Conservation (phyloP, 2,113 vertebrate species). For the Strix aluco region DNA sequence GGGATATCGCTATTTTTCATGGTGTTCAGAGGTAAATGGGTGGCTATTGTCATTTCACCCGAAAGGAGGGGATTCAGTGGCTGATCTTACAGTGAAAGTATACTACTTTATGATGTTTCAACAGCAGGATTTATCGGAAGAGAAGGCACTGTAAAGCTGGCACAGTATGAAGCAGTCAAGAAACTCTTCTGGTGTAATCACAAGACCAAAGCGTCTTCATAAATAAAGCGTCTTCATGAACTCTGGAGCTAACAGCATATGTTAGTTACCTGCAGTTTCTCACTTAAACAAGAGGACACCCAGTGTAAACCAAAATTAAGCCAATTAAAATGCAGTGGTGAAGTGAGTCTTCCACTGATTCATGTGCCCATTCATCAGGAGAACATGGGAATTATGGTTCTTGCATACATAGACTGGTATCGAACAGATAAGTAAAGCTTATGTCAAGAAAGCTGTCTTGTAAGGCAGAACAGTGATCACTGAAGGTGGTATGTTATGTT, state of each 20-base stretch:
- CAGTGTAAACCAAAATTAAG: neutral
- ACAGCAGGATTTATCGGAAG: neutral
- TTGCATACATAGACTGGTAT: fast-evolving
- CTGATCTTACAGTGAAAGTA: neutral
- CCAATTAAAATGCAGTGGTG: neutral
- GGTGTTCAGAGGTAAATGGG: neutral
- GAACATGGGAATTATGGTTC: neutral
- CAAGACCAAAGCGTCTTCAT: neutral
- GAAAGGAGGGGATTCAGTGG: neutral
- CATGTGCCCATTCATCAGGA: neutral
- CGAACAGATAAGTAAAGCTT: neutral
- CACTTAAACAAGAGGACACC: neutral
- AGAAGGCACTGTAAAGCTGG: neutral
- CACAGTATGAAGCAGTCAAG: neutral
- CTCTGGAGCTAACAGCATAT: fast-evolving
- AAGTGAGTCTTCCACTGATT: neutral
- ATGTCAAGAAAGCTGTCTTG: fast-evolving
- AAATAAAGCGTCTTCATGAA: neutral
- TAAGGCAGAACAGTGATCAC: neutral
- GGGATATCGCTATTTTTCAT: neutral
- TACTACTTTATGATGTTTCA: neutral
- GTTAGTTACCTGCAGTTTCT: neutral
- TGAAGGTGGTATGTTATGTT: fast-evolving
- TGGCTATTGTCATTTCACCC: neutral
- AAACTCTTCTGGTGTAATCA: neutral